A percentile compares a stretch with the other conserved stretches of the same genome.
These are phyloP conservation scores for Melanostoma scalare DNA, from an alignment of 2,888 invertebrate genomes.

Conservation along the genomic window DNA sequence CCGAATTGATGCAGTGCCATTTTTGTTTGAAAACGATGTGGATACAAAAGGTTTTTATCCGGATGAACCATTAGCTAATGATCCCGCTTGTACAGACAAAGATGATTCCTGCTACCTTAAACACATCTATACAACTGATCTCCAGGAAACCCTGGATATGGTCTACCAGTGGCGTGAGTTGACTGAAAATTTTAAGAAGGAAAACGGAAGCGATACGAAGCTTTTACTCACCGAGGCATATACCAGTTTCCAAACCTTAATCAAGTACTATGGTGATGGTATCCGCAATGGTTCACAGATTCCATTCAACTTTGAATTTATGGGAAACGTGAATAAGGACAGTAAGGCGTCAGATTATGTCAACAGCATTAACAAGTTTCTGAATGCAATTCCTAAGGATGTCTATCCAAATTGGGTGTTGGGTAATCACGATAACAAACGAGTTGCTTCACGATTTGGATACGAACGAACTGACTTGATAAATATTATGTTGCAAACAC, in stretches of 20 bases:
- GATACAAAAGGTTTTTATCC: slow-evolving; percentile 56
- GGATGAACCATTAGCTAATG: slow-evolving; percentile 82
- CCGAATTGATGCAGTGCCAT: slow-evolving; percentile 82
- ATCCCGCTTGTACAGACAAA: slow-evolving; percentile 80
- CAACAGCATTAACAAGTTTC: slow-evolving; percentile 83
- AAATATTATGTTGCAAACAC: slow-evolving; percentile 90
- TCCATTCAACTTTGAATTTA: slow-evolving; percentile 87
- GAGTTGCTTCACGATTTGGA: slow-evolving; percentile 88
- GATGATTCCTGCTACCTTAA: slow-evolving; percentile 83
- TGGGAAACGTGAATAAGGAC: slow-evolving; percentile 81
- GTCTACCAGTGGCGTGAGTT: slow-evolving; percentile 86
- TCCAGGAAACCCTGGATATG: slow-evolving; percentile 85
- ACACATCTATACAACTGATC: slow-evolving; percentile 86
- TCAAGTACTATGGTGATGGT: slow-evolving; percentile 84
- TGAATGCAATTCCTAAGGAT: slow-evolving; percentile 82
- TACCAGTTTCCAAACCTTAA: slow-evolving; percentile 82
- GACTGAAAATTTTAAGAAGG: slow-evolving; percentile 84
- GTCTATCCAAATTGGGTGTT: slow-evolving; percentile 80
- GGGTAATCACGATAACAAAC: slow-evolving; percentile 90
- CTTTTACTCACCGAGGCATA: slow-evolving; percentile 87
- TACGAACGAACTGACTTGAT: slow-evolving; percentile 88
- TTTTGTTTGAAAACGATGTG: slow-evolving; percentile 80
- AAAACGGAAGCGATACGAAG: slow-evolving; percentile 80
- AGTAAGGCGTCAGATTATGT: slow-evolving; percentile 83
- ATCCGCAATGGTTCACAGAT: slow-evolving; percentile 83